phyloP scores from a whole-genome alignment of 2,797 vertebrate species.

The Novumbra hubbsi region DNA sequence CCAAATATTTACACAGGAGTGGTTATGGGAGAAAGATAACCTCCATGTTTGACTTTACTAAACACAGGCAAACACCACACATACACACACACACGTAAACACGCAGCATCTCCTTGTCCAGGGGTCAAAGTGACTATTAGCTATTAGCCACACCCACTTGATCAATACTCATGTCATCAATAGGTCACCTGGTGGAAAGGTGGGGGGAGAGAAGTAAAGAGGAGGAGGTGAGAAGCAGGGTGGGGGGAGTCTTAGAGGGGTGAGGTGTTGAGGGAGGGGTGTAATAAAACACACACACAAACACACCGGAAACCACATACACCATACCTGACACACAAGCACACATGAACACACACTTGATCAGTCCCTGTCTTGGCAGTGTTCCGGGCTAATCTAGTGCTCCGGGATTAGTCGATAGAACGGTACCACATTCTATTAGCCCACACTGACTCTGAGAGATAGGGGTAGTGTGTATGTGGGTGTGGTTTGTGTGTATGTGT shows the following conservation, averaged over 20 bases:
- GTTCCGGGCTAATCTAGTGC: constrained; percentile 9
- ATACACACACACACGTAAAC: neutral
- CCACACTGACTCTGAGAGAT: constrained; percentile 8
- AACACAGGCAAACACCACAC: constrained; percentile 13
- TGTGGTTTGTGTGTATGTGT: neutral
- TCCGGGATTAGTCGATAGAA: constrained; percentile 26
- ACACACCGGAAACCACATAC: neutral
- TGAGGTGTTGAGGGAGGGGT: neutral
- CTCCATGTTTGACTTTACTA: constrained; percentile 87
- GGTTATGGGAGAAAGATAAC: constrained; percentile 86
- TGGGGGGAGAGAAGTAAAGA: constrained; percentile 27
- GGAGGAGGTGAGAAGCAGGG: neutral
- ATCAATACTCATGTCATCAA: constrained; percentile 16
- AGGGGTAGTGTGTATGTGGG: neutral
- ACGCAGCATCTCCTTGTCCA: neutral
- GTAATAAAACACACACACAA: neutral
- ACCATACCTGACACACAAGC: neutral
- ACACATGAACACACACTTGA: too few species aligned
- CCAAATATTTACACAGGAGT: constrained; percentile 89
- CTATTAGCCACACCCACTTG: neutral
- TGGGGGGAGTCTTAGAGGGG: neutral
- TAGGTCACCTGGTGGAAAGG: constrained; percentile 71
- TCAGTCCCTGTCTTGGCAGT: neutral
- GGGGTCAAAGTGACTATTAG: neutral
- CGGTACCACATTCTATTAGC: neutral